These are phyloP conservation scores for Micromussa lordhowensis DNA, from an alignment of 92 coral and sea anemone genomes.

Conservation along the genomic window DNA sequence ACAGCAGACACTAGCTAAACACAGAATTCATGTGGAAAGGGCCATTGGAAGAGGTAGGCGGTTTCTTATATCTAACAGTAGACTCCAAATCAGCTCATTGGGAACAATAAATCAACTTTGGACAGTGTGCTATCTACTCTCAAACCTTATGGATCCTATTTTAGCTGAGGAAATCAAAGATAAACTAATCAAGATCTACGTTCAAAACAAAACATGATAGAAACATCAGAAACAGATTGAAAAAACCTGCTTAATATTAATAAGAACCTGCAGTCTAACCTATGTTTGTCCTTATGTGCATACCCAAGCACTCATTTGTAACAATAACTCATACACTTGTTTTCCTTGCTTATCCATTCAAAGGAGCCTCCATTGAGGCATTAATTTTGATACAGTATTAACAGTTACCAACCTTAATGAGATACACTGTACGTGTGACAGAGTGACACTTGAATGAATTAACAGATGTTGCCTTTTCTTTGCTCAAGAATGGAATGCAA, in stretches of 20 bases:
- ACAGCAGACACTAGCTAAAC: too few relatives aligned
- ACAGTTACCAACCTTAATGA: neutral
- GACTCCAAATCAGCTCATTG: neutral
- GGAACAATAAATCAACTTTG: constrained; percentile 59
- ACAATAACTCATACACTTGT: constrained; percentile 12
- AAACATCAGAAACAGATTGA: neutral
- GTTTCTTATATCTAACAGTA: too few relatives aligned
- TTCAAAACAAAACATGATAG: constrained; percentile 8
- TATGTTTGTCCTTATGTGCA: constrained; percentile 4
- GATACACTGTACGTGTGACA: constrained; percentile 31
- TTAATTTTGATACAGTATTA: too few relatives aligned
- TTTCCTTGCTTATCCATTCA: constrained; percentile 14
- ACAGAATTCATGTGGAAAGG: too few relatives aligned
- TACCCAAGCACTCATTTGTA: constrained; percentile 20
- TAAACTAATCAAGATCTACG: neutral
- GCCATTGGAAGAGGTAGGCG: too few relatives aligned
- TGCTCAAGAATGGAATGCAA: constrained; percentile 40
- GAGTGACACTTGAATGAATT: constrained; percentile 10
- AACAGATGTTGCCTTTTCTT: constrained; percentile 16
- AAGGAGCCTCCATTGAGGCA: constrained; percentile 16
- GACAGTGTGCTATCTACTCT: constrained; percentile 1
- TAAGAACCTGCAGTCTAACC: constrained; percentile 1
- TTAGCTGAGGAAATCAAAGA: constrained; percentile 26
- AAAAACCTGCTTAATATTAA: constrained; percentile 8
- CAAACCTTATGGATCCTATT: constrained; percentile 60